These are phyloP conservation scores for Acheta domesticus DNA, from an alignment of 2,888 invertebrate species.

Conservation along the genomic window DNA sequence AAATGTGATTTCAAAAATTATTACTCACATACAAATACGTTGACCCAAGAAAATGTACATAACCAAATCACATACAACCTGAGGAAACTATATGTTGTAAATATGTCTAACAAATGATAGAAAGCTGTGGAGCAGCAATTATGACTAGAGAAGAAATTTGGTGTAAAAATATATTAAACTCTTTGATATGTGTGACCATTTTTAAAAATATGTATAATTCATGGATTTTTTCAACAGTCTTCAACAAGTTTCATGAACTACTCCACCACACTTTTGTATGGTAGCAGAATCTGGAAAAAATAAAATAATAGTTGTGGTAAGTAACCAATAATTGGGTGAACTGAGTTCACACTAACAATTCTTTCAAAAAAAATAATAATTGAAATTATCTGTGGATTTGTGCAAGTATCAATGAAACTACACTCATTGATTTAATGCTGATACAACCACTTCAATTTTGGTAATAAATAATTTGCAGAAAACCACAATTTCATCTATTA, in stretches of 20 bases:
- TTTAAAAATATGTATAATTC: background rate
- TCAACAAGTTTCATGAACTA: background rate
- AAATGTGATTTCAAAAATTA: too few relatives aligned
- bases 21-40: too few relatives aligned
- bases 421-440: too few relatives aligned
- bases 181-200: slow-evolving; percentile 1
- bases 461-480: too few relatives aligned
- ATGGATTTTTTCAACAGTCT: background rate
- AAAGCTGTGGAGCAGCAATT: background rate
- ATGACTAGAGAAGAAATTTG: background rate
- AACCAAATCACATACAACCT: background rate
- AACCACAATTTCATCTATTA: too few relatives aligned
- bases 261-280: too few relatives aligned
- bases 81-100: background rate
- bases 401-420: too few relatives aligned
- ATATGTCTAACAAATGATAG: slow-evolving; percentile 5
- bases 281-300: background rate
- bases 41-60: background rate
- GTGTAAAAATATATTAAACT: background rate
- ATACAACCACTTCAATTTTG: too few relatives aligned
- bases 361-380: too few relatives aligned
- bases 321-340: too few relatives aligned
- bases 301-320: background rate
- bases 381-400: too few relatives aligned
- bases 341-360: too few relatives aligned